Percentiles rank a stretch among this genome's conserved stretches.
These are phyloP conservation scores for Noctuana brunneofusca DNA, from an alignment of 2,888 invertebrate species.

Conservation along the genomic window DNA sequence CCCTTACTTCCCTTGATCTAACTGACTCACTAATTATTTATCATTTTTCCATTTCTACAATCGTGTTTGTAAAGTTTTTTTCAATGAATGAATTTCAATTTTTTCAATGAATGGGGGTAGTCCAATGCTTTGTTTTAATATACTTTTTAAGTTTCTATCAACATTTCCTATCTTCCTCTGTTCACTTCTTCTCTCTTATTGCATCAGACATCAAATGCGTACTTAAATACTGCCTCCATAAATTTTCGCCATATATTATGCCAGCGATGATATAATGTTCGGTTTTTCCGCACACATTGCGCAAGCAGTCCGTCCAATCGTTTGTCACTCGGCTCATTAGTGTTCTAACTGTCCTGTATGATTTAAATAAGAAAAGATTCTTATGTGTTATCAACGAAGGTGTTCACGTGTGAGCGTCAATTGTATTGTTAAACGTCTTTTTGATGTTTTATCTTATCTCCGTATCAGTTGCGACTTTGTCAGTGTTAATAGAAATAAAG, in stretches of 20 bases:
- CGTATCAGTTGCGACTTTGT: background rate
- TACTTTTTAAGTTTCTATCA: too few species aligned
- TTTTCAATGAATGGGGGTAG: too few species aligned
- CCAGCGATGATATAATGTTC: conserved; percentile 8
- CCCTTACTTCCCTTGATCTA: too few species aligned
- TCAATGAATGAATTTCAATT: too few species aligned
- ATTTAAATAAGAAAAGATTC: conserved; percentile 15
- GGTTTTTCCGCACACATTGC: conserved; percentile 20
- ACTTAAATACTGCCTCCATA: background rate
- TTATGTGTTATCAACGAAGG: conserved; percentile 2
- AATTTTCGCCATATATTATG: conserved; percentile 10
- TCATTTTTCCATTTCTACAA: background rate
- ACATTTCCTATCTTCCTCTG: background rate
- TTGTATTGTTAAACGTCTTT: conserved; percentile 6
- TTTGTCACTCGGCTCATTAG: background rate
- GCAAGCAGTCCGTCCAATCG: conserved; percentile 4
- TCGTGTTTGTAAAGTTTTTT: too few species aligned
- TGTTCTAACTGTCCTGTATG: background rate
- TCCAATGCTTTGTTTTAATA: too few species aligned
- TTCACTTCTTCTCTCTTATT: background rate
- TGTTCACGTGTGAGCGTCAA: conserved; percentile 9
- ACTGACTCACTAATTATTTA: too few species aligned
- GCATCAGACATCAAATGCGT: background rate
- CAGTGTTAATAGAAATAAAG: background rate
- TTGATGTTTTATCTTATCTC: background rate